A percentile compares a stretch with the other conserved stretches of the same genome.
These are phyloP conservation scores for Sarcophaga bullata DNA, from an alignment of 1,140 invertebrate species.

Conservation along the genomic window DNA sequence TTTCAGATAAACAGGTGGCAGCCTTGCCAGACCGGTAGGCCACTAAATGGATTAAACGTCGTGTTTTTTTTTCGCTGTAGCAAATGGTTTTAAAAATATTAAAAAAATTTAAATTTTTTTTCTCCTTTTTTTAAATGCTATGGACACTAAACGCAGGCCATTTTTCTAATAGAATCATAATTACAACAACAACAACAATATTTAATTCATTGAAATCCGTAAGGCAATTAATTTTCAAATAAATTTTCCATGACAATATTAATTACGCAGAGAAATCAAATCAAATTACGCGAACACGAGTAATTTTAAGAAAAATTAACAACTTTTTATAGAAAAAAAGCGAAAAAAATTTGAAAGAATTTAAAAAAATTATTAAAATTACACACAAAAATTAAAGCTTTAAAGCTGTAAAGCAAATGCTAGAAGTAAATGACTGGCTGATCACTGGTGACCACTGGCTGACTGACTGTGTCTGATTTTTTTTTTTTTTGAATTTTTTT, in stretches of 20 bases:
- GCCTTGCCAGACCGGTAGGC: too few relatives aligned
- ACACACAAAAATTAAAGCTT: neutral
- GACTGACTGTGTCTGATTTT: too few relatives aligned
- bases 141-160: neutral
- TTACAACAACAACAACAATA: neutral
- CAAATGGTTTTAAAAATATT: neutral
- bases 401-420: neutral
- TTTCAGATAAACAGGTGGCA: too few relatives aligned
- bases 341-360: neutral
- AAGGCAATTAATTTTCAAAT: neutral
- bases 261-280: too few relatives aligned
- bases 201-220: too few relatives aligned
- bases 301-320: too few relatives aligned
- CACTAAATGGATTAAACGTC: too few relatives aligned
- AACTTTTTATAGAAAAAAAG: neutral
- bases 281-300: too few relatives aligned
- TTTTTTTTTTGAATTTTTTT: too few relatives aligned
- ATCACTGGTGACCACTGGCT: too few relatives aligned
- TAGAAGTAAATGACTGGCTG: too few relatives aligned
- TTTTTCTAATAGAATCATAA: neutral
- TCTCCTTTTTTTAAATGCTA: neutral
- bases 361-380: neutral
- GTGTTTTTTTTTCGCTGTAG: too few relatives aligned
- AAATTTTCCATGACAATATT: slow-evolving; percentile 19
- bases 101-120: neutral